A percentile compares a stretch with the other conserved stretches of the same genome.
Conservation (phyloP, 1,140 invertebrate genomes). For the Lucilia sericata region DNA sequence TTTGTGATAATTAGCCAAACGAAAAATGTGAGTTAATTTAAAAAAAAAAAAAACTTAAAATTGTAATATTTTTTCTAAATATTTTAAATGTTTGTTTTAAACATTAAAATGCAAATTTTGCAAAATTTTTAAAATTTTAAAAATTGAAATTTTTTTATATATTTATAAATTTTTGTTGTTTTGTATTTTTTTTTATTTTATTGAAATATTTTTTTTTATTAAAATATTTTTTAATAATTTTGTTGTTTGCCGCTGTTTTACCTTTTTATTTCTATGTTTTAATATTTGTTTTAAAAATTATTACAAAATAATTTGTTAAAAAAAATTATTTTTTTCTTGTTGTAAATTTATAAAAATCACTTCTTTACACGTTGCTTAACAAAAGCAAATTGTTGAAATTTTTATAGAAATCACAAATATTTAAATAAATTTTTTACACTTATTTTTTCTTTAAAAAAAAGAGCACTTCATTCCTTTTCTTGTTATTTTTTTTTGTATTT, state of each 20-base stretch:
- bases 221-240: no score
- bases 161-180: not conserved
- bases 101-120: no score
- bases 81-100: no score
- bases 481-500: not conserved
- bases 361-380: not conserved
- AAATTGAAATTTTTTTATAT: not conserved
- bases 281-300: not conserved
- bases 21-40: no score
- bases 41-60: no score
- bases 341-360: slow-evolving; percentile 1
- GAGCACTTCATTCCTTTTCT: not conserved
- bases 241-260: not conserved
- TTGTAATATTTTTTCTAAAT: no score
- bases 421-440: not conserved
- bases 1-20: no score
- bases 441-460: not conserved
- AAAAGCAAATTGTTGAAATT: slow-evolving; percentile 11
- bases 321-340: not conserved
- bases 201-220: no score
- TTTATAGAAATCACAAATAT: slow-evolving; percentile 1
- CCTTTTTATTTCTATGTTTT: not conserved
- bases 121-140: no score
- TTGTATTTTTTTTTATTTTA: not conserved
- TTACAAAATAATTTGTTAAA: no score